phyloP scores from a whole-genome alignment of 2,797 vertebrate species.

The Otolemur crassicaudatus region DNA sequence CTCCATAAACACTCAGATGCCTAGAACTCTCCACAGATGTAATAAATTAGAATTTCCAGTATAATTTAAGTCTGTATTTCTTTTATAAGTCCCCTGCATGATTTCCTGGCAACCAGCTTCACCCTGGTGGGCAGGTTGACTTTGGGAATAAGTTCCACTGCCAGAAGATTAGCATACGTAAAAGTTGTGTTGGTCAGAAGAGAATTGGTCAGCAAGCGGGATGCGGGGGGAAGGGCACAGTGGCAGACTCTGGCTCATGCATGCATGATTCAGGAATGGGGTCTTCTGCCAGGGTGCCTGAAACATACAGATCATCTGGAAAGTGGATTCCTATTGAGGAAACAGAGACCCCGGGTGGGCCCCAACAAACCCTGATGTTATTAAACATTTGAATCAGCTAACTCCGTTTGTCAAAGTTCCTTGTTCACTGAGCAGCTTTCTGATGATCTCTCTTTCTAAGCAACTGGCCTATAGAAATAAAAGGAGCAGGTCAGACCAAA shows the following conservation, averaged over 20 bases:
- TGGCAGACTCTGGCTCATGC: neutral
- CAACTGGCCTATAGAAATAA: constrained; percentile 40
- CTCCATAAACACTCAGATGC: constrained; percentile 32
- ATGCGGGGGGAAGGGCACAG: neutral
- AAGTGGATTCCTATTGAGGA: neutral
- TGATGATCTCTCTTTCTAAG: constrained; percentile 44
- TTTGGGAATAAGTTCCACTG: neutral
- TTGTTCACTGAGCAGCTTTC: constrained; percentile 48
- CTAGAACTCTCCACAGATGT: neutral
- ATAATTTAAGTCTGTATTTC: neutral
- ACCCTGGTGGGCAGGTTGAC: neutral
- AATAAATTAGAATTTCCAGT: constrained; percentile 51
- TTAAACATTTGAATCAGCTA: neutral
- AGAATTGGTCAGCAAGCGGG: neutral
- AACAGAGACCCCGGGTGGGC: neutral
- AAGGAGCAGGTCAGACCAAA: constrained; percentile 36
- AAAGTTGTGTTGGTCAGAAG: constrained; percentile 1
- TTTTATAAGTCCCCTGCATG: neutral
- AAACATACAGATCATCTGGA: constrained; percentile 28
- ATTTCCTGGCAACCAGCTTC: neutral
- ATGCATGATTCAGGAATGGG: neutral
- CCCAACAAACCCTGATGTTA: neutral
- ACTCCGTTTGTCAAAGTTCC: constrained; percentile 32
- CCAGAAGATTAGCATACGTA: neutral
- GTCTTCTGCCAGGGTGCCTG: neutral